Percentiles rank a stretch among this genome's conserved stretches.
Conservation (phyloP, 2,797 vertebrate species). For the Momotus momota region DNA sequence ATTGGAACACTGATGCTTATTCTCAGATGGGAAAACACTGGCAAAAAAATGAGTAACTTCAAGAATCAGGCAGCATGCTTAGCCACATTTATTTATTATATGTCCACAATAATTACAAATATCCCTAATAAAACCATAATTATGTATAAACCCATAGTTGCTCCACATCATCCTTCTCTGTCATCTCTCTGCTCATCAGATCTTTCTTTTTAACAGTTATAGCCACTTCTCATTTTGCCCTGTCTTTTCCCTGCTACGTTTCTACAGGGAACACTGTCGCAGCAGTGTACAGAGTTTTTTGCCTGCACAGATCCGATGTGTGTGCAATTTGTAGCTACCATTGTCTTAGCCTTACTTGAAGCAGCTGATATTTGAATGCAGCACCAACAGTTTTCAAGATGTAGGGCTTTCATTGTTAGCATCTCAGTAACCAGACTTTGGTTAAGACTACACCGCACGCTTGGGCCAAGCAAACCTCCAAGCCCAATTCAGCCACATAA, state of each 20-base stretch:
- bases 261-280: neutral
- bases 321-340: neutral
- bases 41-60: neutral
- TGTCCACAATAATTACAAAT: neutral
- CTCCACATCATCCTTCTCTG: neutral
- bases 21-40: neutral
- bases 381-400: neutral
- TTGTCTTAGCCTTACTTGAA: neutral
- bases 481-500: neutral
- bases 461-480: neutral
- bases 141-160: neutral
- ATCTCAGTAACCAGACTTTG: neutral
- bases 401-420: fast-evolving
- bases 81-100: neutral
- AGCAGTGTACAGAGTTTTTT: fast-evolving
- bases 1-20: neutral
- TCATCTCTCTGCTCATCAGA: neutral
- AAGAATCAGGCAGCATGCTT: neutral
- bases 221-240: neutral
- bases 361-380: neutral
- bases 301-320: neutral
- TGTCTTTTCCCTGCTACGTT: neutral
- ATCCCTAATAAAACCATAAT: neutral
- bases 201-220: neutral
- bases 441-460: fast-evolving